Evolutionary conservation across 2,888 invertebrate genomes (phyloP), one percentile per base, ranked within the genome.

Genomic region (Drosophila longiperda): DNA sequence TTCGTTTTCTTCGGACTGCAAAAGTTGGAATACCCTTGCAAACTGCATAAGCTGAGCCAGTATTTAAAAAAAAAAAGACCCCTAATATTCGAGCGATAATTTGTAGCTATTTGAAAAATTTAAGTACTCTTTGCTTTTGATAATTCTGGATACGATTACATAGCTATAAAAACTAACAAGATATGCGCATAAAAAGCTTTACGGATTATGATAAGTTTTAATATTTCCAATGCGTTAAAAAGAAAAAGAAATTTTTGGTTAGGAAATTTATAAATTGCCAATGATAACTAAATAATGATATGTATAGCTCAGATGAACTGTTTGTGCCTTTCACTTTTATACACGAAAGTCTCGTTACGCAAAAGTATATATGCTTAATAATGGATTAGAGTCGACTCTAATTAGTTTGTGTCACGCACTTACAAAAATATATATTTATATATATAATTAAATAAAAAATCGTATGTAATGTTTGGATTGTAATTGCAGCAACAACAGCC

Each of bases 341-440:
- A 1, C 9, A 49, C 17, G 17, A 49, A 26, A 26, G 26, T 49
- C 49, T 26, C 49, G 49, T 49, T 49, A 26, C 17, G n/a, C 55
- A n/a, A 38, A n/a, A 12, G 26, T 54, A 54, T 54, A 36, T 12
- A 34, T 34, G 3, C 36, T 33, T 68, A 29, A 68, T 52, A 68
- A 58, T 68, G 45, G 68, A 52, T 36, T 50, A 52, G n/a, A 50
- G 11, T 26, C 29, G 45, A 33, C n/a, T 55, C 48, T 71, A 73
- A 77, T 74, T 77, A 62, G 60, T 55, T n/a, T 0, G 2, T 26
- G 58, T 26, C 87, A 82, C 87, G 82, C 82, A 84, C 68, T 75
- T 71, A 17, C 45, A 29, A n/a, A 26, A n/a, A 50, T 12, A 32
- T 12, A 2, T 3, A n/a, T 9, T 15, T 15, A 2, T 32, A 15